These are phyloP conservation scores for Cataglyphis albicans DNA, from an alignment of 2,888 invertebrate genomes.

Conservation along the genomic window DNA sequence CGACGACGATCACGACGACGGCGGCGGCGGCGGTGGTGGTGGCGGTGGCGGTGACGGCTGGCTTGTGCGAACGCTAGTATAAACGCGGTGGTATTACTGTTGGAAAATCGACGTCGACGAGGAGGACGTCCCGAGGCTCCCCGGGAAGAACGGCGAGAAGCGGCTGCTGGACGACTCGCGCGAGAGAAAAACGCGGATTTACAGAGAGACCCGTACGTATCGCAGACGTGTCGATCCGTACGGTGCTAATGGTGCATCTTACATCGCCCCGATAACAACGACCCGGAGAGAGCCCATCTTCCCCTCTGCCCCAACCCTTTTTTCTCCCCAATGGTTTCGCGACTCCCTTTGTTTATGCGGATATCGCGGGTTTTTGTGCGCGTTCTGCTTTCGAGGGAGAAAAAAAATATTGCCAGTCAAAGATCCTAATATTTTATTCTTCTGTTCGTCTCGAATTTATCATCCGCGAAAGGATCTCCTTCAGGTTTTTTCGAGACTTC, in stretches of 20 bases:
- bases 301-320: not conserved
- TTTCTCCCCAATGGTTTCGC: not conserved
- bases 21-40: slow-evolving; percentile 58
- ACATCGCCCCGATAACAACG: not conserved
- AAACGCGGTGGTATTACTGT: slow-evolving; percentile 11
- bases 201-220: slow-evolving; percentile 71
- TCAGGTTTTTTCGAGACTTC: not conserved
- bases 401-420: not conserved
- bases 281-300: not conserved
- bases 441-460: not conserved
- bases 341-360: slow-evolving; percentile 40
- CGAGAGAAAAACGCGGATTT: slow-evolving; percentile 68
- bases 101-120: slow-evolving; percentile 63
- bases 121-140: slow-evolving; percentile 60
- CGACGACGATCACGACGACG: slow-evolving; percentile 52
- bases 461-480: not conserved
- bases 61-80: slow-evolving; percentile 33
- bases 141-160: slow-evolving; percentile 61
- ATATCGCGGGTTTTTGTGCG: not conserved
- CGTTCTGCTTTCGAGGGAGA: too few species aligned
- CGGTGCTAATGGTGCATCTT: not conserved
- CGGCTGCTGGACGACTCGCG: slow-evolving; percentile 62
- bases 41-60: not conserved
- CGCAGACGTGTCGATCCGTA: slow-evolving; percentile 8
- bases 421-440: not conserved